Conservation (phyloP, 2,888 invertebrate genomes). For the Pharmacophagus antenor region DNA sequence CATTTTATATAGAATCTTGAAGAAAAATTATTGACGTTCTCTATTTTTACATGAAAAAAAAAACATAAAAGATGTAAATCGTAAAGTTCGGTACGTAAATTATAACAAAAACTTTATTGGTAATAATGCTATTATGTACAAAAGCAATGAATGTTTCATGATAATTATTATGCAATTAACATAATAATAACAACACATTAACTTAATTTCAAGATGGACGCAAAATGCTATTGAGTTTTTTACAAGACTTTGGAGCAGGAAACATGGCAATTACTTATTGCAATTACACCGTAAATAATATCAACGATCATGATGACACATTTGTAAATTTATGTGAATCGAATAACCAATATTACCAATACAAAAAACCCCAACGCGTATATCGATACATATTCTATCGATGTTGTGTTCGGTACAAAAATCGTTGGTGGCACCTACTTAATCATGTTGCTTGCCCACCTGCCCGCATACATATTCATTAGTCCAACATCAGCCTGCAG, state of each 20-base stretch:
- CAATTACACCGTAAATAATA: conserved; percentile 8
- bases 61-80: too few species aligned
- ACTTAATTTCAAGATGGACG: not conserved
- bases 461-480: conserved; percentile 79
- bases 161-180: too few species aligned
- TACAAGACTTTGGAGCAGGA: not conserved
- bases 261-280: not conserved
- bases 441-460: conserved; percentile 68
- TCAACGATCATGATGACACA: conserved; percentile 5
- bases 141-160: too few species aligned
- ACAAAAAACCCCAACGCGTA: conserved; percentile 47
- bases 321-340: conserved; percentile 14
- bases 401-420: conserved; percentile 59
- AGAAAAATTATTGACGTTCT: too few species aligned
- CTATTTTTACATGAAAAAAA: too few species aligned
- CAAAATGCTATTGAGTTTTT: not conserved
- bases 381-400: conserved; percentile 53
- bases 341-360: conserved; percentile 43
- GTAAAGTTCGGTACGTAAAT: too few species aligned
- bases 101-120: too few species aligned
- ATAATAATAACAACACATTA: too few species aligned
- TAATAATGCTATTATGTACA: too few species aligned
- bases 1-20: too few species aligned
- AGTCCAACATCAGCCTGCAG: conserved; percentile 58
- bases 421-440: conserved; percentile 74